A percentile compares a stretch with the other conserved stretches of the same genome.
Evolutionary conservation across 1,140 invertebrate species (phyloP).

Genomic region (Tetraneura akinire): DNA sequence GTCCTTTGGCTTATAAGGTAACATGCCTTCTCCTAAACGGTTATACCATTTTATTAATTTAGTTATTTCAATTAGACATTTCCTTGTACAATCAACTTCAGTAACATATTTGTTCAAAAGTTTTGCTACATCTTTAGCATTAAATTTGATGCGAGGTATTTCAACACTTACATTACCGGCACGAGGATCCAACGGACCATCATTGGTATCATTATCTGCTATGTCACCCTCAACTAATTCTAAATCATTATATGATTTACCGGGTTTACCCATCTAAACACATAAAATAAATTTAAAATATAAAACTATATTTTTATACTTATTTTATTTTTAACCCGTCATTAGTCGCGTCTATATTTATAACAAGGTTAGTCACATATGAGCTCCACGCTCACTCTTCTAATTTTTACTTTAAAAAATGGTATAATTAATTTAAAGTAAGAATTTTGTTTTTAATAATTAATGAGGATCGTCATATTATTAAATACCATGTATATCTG

Average conservation of each 20-base stretch:
- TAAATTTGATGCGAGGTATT: conserved; percentile 70
- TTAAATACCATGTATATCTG: too few species aligned
- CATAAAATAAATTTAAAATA: background rate
- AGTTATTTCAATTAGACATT: conserved; percentile 37
- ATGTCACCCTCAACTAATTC: conserved; percentile 57
- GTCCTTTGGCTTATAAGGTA: conserved; percentile 43
- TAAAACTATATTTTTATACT: background rate
- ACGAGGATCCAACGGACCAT: conserved; percentile 69
- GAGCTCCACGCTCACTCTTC: too few species aligned
- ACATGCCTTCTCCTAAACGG: conserved; percentile 24
- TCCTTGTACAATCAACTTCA: conserved; percentile 41
- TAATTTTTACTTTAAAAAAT: too few species aligned
- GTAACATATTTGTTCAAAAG: conserved; percentile 45
- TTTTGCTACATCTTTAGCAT: conserved; percentile 61
- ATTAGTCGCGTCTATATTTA: too few species aligned
- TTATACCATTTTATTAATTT: conserved; percentile 36
- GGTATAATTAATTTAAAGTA: too few species aligned
- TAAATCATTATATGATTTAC: conserved; percentile 55
- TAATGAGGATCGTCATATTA: too few species aligned
- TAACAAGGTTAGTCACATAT: too few species aligned
- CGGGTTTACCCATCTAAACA: conserved; percentile 39
- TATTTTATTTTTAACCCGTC: too few species aligned
- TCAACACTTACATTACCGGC: conserved; percentile 75
- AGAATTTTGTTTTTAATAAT: too few species aligned
- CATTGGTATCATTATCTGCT: conserved; percentile 55